phyloP scores from a whole-genome alignment of 2,797 vertebrate species.

The Neosilurus hyrtlii region DNA sequence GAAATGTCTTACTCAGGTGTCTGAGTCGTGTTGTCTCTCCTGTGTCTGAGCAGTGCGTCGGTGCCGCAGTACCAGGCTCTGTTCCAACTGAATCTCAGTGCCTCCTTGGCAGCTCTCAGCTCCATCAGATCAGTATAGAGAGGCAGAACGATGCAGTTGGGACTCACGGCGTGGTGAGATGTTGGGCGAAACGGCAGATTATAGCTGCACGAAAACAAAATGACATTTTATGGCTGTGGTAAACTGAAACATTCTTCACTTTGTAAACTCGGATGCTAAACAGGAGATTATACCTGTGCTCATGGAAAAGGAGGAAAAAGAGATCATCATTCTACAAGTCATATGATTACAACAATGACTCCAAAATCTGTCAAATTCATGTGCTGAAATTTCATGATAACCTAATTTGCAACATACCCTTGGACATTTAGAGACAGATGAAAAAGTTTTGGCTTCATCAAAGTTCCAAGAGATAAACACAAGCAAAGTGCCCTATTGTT shows the following conservation, averaged over 20 bases:
- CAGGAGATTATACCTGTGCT: background rate
- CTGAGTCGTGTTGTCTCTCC: constrained; percentile 55
- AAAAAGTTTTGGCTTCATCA: background rate
- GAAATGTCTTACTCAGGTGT: constrained; percentile 71
- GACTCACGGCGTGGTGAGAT: constrained; percentile 88
- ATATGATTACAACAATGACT: too few species aligned
- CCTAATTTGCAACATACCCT: background rate
- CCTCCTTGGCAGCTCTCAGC: constrained; percentile 75
- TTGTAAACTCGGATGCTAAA: background rate
- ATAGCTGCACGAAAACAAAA: constrained; percentile 67
- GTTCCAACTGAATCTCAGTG: constrained; percentile 89
- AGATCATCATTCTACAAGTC: background rate
- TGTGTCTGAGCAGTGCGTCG: constrained; percentile 72
- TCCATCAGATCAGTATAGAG: constrained; percentile 78
- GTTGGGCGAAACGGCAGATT: constrained; percentile 79
- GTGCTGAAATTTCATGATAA: background rate
- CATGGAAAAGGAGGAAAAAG: background rate
- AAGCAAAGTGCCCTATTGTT: background rate
- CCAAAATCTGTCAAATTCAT: background rate
- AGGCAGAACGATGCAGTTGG: constrained; percentile 79
- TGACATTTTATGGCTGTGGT: background rate
- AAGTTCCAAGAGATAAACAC: background rate
- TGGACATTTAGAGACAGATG: background rate
- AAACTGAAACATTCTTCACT: background rate
- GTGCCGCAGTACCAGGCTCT: constrained; percentile 85